These are phyloP conservation scores for Orthosia cruda DNA, from an alignment of 2,888 invertebrate species.

Conservation along the genomic window DNA sequence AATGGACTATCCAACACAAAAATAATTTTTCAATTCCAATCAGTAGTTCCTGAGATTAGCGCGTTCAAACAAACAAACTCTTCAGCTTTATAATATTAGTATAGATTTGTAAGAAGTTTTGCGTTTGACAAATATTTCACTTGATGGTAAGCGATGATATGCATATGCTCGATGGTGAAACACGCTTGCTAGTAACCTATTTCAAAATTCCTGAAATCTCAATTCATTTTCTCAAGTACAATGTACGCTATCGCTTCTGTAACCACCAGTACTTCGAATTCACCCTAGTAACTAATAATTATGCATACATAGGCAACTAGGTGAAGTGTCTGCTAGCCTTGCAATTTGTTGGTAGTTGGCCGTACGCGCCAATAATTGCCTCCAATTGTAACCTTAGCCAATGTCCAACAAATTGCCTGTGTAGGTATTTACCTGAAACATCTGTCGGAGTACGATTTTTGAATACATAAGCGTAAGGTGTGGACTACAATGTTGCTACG, in stretches of 20 bases:
- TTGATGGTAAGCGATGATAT: too few species aligned
- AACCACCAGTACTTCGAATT: conserved; percentile 42
- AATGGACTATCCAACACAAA: too few species aligned
- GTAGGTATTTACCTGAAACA: conserved; percentile 26
- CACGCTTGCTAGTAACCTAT: too few species aligned
- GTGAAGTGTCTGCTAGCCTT: conserved; percentile 47
- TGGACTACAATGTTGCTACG: background rate
- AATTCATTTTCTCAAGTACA: background rate
- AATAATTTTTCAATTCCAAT: too few species aligned
- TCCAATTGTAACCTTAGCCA: conserved; percentile 38
- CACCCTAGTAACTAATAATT: conserved; percentile 55
- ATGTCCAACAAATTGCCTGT: conserved; percentile 41
- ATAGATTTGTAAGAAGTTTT: too few species aligned
- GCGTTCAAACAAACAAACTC: too few species aligned
- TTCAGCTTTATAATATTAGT: too few species aligned
- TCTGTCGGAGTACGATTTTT: conserved; percentile 42
- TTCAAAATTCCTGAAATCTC: background rate
- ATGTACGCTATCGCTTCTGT: conserved; percentile 31
- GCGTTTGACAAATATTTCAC: too few species aligned
- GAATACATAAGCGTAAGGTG: conserved; percentile 30
- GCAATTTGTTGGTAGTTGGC: conserved; percentile 59
- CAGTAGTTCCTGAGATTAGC: too few species aligned
- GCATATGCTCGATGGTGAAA: too few species aligned
- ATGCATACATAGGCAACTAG: conserved; percentile 51
- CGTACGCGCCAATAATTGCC: conserved; percentile 57